Conservation (phyloP, 1,140 invertebrate species). For the Scaptomyza graminum region DNA sequence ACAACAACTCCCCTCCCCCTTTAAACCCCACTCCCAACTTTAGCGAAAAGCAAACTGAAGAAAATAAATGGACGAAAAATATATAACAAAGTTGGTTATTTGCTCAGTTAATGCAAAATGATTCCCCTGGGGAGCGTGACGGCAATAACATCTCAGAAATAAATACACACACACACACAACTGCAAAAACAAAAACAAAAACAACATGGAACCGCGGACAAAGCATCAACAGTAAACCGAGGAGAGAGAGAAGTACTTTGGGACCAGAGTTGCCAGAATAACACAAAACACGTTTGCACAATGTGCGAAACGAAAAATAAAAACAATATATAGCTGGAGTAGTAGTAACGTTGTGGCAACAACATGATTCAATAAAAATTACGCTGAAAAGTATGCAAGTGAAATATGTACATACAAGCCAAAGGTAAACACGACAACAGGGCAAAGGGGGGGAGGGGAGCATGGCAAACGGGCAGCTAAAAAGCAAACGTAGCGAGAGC, state of each 20-base stretch:
- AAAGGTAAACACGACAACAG: constrained; percentile 22
- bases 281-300: constrained; percentile 47
- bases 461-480: constrained; percentile 56
- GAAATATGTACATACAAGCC: constrained; percentile 48
- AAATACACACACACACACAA: constrained; percentile 14
- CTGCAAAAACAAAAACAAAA: constrained; percentile 26
- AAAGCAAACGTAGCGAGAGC: constrained; percentile 70
- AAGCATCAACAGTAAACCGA: constrained; percentile 4
- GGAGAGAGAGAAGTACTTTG: constrained; percentile 11
- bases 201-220: constrained; percentile 2
- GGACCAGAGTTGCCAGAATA: constrained; percentile 11
- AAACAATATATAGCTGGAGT: constrained; percentile 27
- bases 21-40: background rate
- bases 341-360: constrained; percentile 47
- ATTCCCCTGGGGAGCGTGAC: constrained; percentile 64
- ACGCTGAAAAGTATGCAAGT: constrained; percentile 79
- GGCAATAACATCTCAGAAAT: constrained; percentile 49
- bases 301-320: constrained; percentile 42
- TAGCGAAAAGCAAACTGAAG: constrained; percentile 56
- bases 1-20: background rate
- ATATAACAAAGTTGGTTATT: constrained; percentile 82
- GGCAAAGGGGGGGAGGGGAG: constrained; percentile 42
- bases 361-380: constrained; percentile 81
- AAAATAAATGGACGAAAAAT: constrained; percentile 76
- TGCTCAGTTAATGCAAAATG: constrained; percentile 81